Base-by-base conservation (phyloP, 35 echinoderm and acorn worm genomes). In the Acanthaster planci region DNA sequence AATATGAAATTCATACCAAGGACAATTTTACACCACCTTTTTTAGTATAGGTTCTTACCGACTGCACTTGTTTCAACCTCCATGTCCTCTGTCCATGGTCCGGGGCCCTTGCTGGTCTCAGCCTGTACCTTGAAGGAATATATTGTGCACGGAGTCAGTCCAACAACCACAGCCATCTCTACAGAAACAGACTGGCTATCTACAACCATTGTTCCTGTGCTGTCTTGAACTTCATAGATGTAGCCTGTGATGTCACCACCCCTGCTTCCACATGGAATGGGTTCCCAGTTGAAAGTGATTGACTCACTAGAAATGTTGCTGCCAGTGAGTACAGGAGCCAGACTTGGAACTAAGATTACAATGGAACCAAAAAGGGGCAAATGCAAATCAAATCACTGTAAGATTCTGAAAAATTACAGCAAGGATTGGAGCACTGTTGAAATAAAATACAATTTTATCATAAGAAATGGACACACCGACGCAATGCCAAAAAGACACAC, bases 251-350 rank as follows among this genome's bases (percentile, higher is more conserved):
- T 59, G 27, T 26, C 18, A 59, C 19, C 55, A n/a, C 55, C 55
- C 27, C 55, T 59, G 55, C 55, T 59, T 5, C 55, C 55, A 59
- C 55, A 59, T 59, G 55, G 55, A 26, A 59, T 59, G 55, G 55
- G 55, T 18, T 59, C 27, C 55, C 55, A 59, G 55, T 18, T 59
- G 55, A 59, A 5, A 17, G 4, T 18, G 55, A 59, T 59, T 18
- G 18, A n/a, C 19, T 19, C 27, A 59, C 55, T 59, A n/a, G 55
- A 59, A 7, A 26, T 2, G 27, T 59, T 26, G 27, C 18, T 59
- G 55, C 12, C 18, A 17, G 19, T 59, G 19, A 59, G 27, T n/a
- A 59, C 55, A 59, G 55, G 55, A 21, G 55, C 55, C 0, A 59
- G 18, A n/a, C 27, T 26, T 59, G 55, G 55, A 59, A 21, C 55